Base-by-base conservation (phyloP, 2,797 vertebrate species). In the Gallirallus australis region DNA sequence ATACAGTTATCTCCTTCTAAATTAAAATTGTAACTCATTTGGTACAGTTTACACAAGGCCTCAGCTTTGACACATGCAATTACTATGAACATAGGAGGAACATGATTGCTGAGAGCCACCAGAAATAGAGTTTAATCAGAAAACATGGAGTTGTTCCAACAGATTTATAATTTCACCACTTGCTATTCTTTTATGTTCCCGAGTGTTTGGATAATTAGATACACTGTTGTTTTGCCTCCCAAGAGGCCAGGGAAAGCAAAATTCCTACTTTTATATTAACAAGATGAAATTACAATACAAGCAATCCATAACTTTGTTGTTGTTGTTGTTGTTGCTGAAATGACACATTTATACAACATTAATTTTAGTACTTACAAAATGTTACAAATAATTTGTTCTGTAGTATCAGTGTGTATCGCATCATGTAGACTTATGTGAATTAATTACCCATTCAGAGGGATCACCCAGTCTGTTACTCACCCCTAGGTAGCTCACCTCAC, bases 41-140 rank as follows among this genome's bases (percentile, higher is more conserved):
- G 59, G 97, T 97, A 97, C 96, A 97, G 97, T 97, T 98, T 98
- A 98, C 98, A 98, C 97, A 98, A 97, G 98, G 98, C 97, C 95
- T 97, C 97, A 95, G 98, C 98, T 98, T 98, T 98, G 98, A 99
- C 98, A 98, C 98, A 98, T 98, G 98, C 98, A 99, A 99, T 99
- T 99, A 98, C 98, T 98, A 97, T 89, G 98, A 98, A 96, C 95
- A 97, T 77, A 95, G 95, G 92, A 97, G 97, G 90, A 98, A 98
- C 98, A 98, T 97, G 98, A 98, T 98, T 98, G 98, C 98, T 94
- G 97, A 98, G 97, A 97, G 98, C 97, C 97, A 96, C 94, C 95
- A 97, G 98, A 98, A 98, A 98, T 97, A 97, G 97, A 97, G 98
- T 98, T 98, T 98, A 98, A 98, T 98, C 98, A 98, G 98, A 98